Conservation (phyloP, 2,113 vertebrate genomes). For the Azemiops feae region DNA sequence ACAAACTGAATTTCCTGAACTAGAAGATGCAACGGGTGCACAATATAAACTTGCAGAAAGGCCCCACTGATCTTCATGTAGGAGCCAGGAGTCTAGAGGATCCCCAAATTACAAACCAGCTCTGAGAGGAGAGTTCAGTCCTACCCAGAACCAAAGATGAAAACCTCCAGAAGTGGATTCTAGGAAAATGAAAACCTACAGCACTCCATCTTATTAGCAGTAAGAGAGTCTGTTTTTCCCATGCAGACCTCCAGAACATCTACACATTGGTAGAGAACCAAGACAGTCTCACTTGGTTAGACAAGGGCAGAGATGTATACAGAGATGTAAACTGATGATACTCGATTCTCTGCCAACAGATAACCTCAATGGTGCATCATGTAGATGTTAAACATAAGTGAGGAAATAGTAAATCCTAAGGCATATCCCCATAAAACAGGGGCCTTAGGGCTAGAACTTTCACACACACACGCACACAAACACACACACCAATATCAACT, state of each 20-base stretch:
- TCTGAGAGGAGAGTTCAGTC: background rate
- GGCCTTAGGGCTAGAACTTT: background rate
- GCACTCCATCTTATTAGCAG: background rate
- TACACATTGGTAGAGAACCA: background rate
- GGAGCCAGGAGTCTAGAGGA: background rate
- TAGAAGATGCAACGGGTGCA: background rate
- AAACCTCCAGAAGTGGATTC: background rate
- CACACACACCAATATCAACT: background rate
- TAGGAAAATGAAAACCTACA: background rate
- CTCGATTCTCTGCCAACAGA: background rate
- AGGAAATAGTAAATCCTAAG: background rate
- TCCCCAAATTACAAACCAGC: background rate
- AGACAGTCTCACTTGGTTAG: background rate
- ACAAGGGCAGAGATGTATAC: background rate
- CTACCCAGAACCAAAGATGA: background rate
- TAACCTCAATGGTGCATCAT: background rate
- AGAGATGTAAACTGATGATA: background rate
- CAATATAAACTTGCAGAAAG: background rate
- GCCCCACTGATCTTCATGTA: background rate
- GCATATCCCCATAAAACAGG: background rate
- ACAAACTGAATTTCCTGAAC: background rate
- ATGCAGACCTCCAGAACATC: background rate
- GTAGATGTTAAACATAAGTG: background rate
- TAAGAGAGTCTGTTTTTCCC: background rate
- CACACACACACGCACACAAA: background rate